phyloP scores from a whole-genome alignment of 2,888 invertebrate species.

The Cephus pygmeus region DNA sequence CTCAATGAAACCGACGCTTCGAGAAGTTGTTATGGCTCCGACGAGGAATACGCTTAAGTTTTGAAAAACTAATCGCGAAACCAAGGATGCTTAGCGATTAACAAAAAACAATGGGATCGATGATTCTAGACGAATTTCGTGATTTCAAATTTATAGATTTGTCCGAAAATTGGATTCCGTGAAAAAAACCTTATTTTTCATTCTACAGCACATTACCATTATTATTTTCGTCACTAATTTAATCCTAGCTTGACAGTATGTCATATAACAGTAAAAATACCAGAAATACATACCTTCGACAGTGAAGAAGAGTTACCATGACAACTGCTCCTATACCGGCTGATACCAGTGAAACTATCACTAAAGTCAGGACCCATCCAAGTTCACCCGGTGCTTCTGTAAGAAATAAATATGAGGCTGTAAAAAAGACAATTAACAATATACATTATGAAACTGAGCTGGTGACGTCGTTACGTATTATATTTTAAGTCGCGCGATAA shows the following conservation, averaged over 20 bases:
- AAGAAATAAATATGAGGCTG: conserved; percentile 40
- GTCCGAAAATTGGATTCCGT: neutral
- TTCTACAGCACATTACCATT: neutral
- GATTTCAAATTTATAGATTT: neutral
- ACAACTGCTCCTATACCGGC: conserved; percentile 78
- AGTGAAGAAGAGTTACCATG: conserved; percentile 78
- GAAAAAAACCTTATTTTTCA: neutral
- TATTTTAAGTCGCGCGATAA: neutral
- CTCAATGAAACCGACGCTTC: conserved; percentile 2
- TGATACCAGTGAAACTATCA: conserved; percentile 78
- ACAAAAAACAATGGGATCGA: neutral
- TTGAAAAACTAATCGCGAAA: neutral
- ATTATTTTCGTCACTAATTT: neutral
- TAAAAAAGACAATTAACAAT: neutral
- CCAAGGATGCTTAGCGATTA: neutral
- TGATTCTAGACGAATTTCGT: neutral
- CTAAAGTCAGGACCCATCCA: conserved; percentile 77
- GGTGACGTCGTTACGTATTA: neutral
- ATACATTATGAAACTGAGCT: neutral
- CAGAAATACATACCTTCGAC: conserved; percentile 70
- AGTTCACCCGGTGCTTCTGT: conserved; percentile 73
- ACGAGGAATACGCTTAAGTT: neutral
- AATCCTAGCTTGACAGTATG: neutral
- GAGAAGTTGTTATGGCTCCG: neutral
- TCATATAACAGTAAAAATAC: neutral